These are phyloP conservation scores for Eulemur coronatus DNA, from an alignment of 2,797 vertebrate species.

Conservation along the genomic window DNA sequence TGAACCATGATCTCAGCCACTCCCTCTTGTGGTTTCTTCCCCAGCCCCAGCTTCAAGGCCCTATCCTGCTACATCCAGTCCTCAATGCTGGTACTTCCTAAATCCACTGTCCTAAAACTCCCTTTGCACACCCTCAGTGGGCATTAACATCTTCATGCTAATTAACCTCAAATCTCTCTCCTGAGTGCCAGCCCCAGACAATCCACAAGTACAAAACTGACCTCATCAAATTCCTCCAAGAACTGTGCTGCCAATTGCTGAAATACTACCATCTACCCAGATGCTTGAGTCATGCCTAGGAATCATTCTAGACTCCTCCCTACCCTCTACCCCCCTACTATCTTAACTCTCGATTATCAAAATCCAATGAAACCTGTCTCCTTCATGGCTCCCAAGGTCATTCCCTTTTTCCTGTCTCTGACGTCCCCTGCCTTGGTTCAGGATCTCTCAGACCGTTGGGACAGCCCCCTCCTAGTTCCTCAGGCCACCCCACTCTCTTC, in stretches of 20 bases:
- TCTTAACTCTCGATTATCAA: background rate
- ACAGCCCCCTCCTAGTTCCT: background rate
- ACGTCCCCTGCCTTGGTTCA: background rate
- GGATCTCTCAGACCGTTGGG: background rate
- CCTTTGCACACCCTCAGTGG: background rate
- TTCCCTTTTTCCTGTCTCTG: background rate
- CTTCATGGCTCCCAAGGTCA: background rate
- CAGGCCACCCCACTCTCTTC: background rate
- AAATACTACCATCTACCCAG: background rate
- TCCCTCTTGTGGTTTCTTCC: background rate
- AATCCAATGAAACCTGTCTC: background rate
- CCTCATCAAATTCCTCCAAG: background rate
- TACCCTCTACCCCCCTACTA: background rate
- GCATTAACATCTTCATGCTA: background rate
- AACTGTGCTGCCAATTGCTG: background rate
- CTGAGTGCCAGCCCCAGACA: background rate
- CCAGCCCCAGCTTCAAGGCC: background rate
- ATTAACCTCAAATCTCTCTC: background rate
- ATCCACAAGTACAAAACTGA: background rate
- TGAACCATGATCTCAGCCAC: accelerated
- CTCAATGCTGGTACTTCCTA: no score
- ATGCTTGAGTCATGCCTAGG: background rate
- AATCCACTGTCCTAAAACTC: background rate
- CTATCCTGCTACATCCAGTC: background rate
- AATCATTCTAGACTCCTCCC: background rate